phyloP scores from a whole-genome alignment of 1,140 invertebrate genomes.

The Medauroidea extradentata region DNA sequence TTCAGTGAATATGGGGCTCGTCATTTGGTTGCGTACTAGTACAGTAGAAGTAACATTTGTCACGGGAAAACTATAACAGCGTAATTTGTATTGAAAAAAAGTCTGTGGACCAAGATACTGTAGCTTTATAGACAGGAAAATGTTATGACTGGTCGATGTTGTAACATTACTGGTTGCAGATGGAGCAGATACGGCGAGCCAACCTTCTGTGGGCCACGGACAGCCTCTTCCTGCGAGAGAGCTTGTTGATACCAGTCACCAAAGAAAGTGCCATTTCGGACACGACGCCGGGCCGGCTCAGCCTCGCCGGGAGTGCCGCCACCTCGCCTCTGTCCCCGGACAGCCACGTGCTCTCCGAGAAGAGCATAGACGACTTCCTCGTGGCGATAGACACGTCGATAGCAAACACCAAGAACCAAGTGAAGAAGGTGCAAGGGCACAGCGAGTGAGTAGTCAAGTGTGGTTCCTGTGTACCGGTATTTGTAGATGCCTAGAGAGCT shows the following conservation, averaged over 20 bases:
- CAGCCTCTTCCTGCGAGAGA: constrained; percentile 79
- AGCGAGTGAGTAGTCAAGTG: constrained; percentile 64
- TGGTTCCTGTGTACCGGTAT: no score
- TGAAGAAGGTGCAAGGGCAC: constrained; percentile 70
- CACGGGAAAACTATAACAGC: no score
- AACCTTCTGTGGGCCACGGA: constrained; percentile 86
- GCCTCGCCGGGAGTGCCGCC: background rate
- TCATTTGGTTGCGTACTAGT: no score
- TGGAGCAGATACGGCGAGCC: constrained; percentile 81
- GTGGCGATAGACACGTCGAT: constrained; percentile 83
- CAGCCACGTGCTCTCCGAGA: constrained; percentile 51
- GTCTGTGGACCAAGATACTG: no score
- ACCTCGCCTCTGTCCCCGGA: constrained; percentile 9
- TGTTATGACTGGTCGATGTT: no score
- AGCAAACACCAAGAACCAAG: constrained; percentile 76
- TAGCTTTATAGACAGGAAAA: no score
- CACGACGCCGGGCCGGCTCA: background rate
- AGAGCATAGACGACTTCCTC: constrained; percentile 74
- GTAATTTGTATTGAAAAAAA: no score
- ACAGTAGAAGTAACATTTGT: no score
- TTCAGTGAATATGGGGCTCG: no score
- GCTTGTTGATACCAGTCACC: constrained; percentile 72
- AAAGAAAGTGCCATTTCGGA: constrained; percentile 48
- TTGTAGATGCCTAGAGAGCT: no score
- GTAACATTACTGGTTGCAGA: constrained; percentile 66